Base-by-base conservation (phyloP, 1,140 invertebrate species). In the Aphelinus atriplicis region DNA sequence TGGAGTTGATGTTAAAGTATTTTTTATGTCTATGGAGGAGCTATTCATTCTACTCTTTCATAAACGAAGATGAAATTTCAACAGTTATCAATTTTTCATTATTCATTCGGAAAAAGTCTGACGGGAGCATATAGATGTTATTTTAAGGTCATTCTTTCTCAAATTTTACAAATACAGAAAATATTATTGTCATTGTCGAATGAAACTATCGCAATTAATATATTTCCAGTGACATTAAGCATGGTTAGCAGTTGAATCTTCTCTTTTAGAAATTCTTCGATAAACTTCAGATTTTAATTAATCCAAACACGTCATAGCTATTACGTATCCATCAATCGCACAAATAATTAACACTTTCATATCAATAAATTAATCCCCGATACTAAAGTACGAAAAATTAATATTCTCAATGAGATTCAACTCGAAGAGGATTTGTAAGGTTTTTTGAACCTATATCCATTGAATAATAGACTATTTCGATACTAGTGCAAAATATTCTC, bases 111-210 rank as follows among this genome's bases (percentile, higher is more conserved):
- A 74, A 74, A 68, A 67, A 74, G 61, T 72, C 61, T 72, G 70
- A 74, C 57, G 50, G 51, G 65, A 68, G 65, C 58, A 47, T 68
- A 56, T 45, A 68, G 42, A 26, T 55, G 55, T 75, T 56, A 63
- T 62, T 63, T 10, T 68, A n/a, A 55, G 62, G 4, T 53, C 48
- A 7, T 63, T 2, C 48, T 68, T 53, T 63, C n/a, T 69, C 55
- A 46, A 5, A 67, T 64, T 26, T 70, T 57, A 69, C 65, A 58
- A 43, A 57, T 64, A 69, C 58, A 75, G 67, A 75, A 75, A 75
- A 70, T 75, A 71, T 76, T 76, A 76, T 76, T 76, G 74, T 76
- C 74, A 76, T 76, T 66, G 68, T 76, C 68, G 26, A 76, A 71
- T n/a, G 42, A 71, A 76, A 76, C 46, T 64, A 69, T 68, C 42